Evolutionary conservation across 1,140 invertebrate genomes (phyloP).

Genomic region (Drosophila erecta): DNA sequence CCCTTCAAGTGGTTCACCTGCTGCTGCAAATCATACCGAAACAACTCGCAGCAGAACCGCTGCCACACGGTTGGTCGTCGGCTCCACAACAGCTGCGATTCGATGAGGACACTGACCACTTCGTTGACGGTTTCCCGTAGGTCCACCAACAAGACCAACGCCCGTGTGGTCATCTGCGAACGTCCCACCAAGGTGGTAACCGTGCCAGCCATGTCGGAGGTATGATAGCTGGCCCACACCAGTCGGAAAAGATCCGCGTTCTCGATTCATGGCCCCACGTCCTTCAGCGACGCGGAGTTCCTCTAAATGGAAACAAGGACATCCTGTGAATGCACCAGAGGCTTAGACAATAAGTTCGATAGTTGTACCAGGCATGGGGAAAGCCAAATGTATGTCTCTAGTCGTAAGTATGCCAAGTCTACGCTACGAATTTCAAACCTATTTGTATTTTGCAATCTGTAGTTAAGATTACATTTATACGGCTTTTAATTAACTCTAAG

Average conservation of each 20-base stretch:
- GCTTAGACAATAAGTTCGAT: conserved; percentile 76
- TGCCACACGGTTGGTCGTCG: conserved; percentile 76
- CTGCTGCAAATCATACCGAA: conserved; percentile 82
- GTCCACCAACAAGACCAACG: conserved; percentile 75
- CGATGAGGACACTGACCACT: conserved; percentile 82
- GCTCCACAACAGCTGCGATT: conserved; percentile 82
- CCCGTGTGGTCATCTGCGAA: conserved; percentile 79
- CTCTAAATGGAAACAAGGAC: conserved; percentile 35
- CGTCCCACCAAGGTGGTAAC: conserved; percentile 66
- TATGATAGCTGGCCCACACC: conserved; percentile 80
- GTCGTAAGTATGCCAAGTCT: conserved; percentile 34
- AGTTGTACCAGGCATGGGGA: conserved; percentile 48
- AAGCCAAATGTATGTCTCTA: conserved; percentile 35
- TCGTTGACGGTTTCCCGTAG: conserved; percentile 77
- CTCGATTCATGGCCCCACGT: conserved; percentile 63
- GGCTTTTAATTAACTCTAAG: conserved; percentile 17
- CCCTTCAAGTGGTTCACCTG: conserved; percentile 85
- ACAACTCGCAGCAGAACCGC: conserved; percentile 74
- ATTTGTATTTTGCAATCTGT: conserved; percentile 33
- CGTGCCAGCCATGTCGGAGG: conserved; percentile 81
- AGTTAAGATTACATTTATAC: conserved; percentile 45
- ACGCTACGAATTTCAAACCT: conserved; percentile 64
- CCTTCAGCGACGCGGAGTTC: conserved; percentile 71
- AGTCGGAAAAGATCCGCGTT: conserved; percentile 65
- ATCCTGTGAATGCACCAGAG: conserved; percentile 35